A percentile compares a stretch with the other conserved stretches of the same genome.
phyloP scores from a whole-genome alignment of 2,888 invertebrate species.

The Tetragonisca angustula region DNA sequence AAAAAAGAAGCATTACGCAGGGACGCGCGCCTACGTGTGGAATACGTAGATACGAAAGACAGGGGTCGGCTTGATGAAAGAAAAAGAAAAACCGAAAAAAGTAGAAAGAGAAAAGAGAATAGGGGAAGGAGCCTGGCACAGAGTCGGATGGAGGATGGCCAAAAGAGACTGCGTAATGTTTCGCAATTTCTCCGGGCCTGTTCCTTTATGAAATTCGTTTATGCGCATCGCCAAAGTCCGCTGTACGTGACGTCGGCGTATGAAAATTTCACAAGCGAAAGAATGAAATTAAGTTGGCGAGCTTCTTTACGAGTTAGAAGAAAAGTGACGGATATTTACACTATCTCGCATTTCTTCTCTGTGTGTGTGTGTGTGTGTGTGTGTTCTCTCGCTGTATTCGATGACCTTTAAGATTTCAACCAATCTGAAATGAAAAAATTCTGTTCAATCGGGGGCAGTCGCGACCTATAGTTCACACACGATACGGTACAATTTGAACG shows the following conservation, averaged over 20 bases:
- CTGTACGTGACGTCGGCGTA: constrained; percentile 47
- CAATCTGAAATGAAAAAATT: constrained; percentile 46
- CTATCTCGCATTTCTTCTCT: background rate
- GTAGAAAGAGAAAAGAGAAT: background rate
- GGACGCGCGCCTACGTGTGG: background rate
- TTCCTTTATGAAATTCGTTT: constrained; percentile 54
- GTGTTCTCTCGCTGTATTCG: too few species aligned
- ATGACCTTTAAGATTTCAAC: background rate
- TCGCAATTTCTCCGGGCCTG: constrained; percentile 50
- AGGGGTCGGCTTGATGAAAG: background rate
- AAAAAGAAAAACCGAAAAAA: background rate
- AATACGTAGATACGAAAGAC: background rate
- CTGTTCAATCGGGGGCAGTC: constrained; percentile 35
- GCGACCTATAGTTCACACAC: constrained; percentile 7
- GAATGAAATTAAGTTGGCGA: constrained; percentile 58
- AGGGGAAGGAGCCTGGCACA: background rate
- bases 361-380: too few species aligned
- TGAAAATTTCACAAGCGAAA: constrained; percentile 57
- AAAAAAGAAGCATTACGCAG: constrained; percentile 32
- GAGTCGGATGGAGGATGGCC: background rate
- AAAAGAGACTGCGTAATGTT: constrained; percentile 64
- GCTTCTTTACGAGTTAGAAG: constrained; percentile 43
- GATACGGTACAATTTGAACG: constrained; percentile 1
- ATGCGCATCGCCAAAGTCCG: constrained; percentile 5
- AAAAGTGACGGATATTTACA: constrained; percentile 40